Base-by-base conservation (phyloP, 2,888 invertebrate genomes). In the Mythimna impura region DNA sequence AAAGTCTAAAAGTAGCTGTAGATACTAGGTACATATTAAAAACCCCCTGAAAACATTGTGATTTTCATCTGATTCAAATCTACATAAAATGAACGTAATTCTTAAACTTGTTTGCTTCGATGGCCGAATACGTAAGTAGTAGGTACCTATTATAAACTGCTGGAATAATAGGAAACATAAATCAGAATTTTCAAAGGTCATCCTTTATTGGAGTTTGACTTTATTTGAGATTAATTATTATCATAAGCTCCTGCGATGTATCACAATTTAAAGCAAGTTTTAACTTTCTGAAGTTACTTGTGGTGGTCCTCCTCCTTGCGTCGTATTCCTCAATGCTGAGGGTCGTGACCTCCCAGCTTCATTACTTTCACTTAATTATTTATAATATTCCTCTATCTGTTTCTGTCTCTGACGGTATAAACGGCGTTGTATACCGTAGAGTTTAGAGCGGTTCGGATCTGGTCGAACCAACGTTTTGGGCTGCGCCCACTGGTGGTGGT, bases 1-100 rank as follows among this genome's bases (percentile, higher is more conserved):
- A 61, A 72, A 61, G 64, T 65, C 69, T 61, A 64, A 66, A 71
- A 81, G 54, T 80, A 40, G 22, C n/a, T 66, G 30, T 43, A 60
- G 14, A 14, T 43, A 14, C 43, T 34, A 57, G 47, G 17, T 17
- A 30, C 30, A 57, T 71, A 66, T 63, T 72, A 57, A 58, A 73
- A 58, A 25, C 25, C 20, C 20, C 14, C 5, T 69, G 34, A 34
- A n/a, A 64, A 78, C 62, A 22, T 30, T 30, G 64, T 55, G 43
- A 64, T 43, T 22, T 67, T 43, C 22, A 10, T 40, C 12, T 43
- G 34, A 63, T 71, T 57, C 55, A 58, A 8, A 76, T 76, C 67
- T 52, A 52, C 60, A 70, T 80, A 58, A 58, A 62, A 68, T 60
- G 1, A 62, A 60, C 36, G 30, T 68, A 58, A 74, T 60, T 76